Conservation (phyloP, 2,888 invertebrate species). For the Lasius fuliginosus region DNA sequence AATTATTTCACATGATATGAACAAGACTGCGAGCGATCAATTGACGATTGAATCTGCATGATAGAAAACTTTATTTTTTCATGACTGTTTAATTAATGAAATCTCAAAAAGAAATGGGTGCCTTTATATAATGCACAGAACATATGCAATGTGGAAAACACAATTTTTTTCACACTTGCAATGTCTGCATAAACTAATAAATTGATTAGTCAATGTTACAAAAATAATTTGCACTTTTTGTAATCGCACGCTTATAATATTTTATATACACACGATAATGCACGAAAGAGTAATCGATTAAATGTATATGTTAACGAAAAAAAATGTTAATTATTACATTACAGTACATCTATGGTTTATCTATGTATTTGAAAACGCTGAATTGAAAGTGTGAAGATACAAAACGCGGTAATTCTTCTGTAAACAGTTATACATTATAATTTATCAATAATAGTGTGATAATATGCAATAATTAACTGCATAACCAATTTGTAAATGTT, state of each 20-base stretch:
- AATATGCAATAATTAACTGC: not conserved
- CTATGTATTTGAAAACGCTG: constrained; percentile 12
- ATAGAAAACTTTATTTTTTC: constrained; percentile 8
- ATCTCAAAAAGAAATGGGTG: not conserved
- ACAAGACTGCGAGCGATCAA: not conserved
- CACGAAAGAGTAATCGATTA: constrained; percentile 2
- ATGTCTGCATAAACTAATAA: not conserved
- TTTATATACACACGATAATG: constrained; percentile 1
- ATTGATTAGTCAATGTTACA: not conserved
- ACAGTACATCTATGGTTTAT: constrained; percentile 20
- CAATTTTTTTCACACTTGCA: not conserved
- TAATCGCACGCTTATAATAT: not conserved
- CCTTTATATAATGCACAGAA: not conserved
- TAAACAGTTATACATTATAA: not conserved
- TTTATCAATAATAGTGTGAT: not conserved
- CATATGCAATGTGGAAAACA: not conserved
- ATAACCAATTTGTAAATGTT: not conserved
- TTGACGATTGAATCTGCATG: not conserved
- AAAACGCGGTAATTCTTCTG: constrained; percentile 19
- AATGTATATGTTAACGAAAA: constrained; percentile 26
- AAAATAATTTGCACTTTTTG: constrained; percentile 4
- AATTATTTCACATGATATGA: not conserved
- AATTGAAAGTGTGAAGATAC: constrained; percentile 30
- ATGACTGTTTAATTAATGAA: not conserved
- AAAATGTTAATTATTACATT: constrained; percentile 21